Percentiles rank a stretch among this genome's conserved stretches.
Evolutionary conservation across 2,113 vertebrate species (phyloP).

Genomic region (Oncorhynchus clarkii): DNA sequence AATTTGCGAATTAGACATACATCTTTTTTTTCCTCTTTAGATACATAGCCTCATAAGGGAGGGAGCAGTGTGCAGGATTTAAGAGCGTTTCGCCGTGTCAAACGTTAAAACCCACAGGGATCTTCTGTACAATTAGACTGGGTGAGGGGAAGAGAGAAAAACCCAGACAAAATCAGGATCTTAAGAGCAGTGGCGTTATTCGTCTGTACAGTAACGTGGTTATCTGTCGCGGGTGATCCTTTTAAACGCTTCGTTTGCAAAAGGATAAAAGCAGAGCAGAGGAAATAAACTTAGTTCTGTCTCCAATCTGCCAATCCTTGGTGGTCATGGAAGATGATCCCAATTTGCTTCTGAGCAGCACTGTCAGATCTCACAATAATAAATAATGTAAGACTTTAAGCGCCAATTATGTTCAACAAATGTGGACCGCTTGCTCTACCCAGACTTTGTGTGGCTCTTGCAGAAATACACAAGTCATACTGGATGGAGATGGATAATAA

Average conservation of each 20-base stretch:
- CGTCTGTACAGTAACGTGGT: slow-evolving; percentile 78
- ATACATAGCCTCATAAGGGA: slow-evolving; percentile 72
- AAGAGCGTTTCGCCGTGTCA: slow-evolving; percentile 80
- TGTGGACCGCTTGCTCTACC: slow-evolving; percentile 65
- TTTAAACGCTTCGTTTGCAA: slow-evolving; percentile 81
- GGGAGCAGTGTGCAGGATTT: slow-evolving; percentile 73
- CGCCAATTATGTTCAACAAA: slow-evolving; percentile 78
- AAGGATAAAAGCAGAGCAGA: slow-evolving; percentile 78
- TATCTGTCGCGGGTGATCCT: slow-evolving; percentile 80
- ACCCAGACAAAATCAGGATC: slow-evolving; percentile 73
- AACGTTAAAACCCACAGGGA: slow-evolving; percentile 81
- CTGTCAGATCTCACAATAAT: slow-evolving; percentile 82
- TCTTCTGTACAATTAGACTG: slow-evolving; percentile 77
- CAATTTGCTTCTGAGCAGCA: slow-evolving; percentile 80
- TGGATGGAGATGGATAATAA: slow-evolving; percentile 60
- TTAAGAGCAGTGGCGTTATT: slow-evolving; percentile 74
- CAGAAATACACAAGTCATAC: slow-evolving; percentile 60
- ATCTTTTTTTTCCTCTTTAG: slow-evolving; percentile 77
- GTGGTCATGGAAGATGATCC: slow-evolving; percentile 84
- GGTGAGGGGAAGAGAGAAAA: slow-evolving; percentile 63
- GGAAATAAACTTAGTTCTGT: slow-evolving; percentile 84
- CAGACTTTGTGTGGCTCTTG: slow-evolving; percentile 58
- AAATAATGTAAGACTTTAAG: slow-evolving; percentile 81
- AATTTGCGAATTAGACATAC: slow-evolving; percentile 83
- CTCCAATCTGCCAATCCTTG: slow-evolving; percentile 82